Evolutionary conservation across 2,888 invertebrate species (phyloP).

Genomic region (Drosophila buzzatii): DNA sequence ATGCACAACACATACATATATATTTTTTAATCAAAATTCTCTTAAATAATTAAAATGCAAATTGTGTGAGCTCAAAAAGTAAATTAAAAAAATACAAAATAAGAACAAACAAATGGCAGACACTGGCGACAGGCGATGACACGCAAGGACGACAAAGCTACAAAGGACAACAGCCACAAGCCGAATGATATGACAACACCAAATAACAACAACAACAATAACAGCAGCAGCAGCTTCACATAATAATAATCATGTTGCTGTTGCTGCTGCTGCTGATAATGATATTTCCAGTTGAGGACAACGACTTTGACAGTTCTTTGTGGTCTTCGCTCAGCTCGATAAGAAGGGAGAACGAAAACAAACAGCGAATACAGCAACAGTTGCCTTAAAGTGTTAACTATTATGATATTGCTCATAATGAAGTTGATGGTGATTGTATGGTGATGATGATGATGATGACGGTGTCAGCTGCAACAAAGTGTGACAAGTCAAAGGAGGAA

Average conservation of each 20-base stretch:
- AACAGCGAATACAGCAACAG: constrained; percentile 18
- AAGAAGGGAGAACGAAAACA: constrained; percentile 15
- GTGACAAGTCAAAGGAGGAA: constrained; percentile 2
- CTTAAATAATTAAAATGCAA: constrained; percentile 84
- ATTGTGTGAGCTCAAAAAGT: constrained; percentile 77
- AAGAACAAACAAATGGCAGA: constrained; percentile 63
- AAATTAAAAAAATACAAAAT: constrained; percentile 49
- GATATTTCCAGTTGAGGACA: constrained; percentile 24
- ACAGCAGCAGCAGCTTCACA: constrained; percentile 14
- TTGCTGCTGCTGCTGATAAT: constrained; percentile 30
- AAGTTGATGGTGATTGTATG: constrained; percentile 38
- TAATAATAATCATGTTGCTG: constrained; percentile 31
- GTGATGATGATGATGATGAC: not conserved
- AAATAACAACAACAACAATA: constrained; percentile 24
- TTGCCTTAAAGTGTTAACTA: constrained; percentile 65
- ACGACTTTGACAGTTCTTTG: constrained; percentile 79
- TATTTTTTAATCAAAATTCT: constrained; percentile 84
- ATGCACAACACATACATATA: constrained; percentile 41
- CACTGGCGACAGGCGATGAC: constrained; percentile 47
- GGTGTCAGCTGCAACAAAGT: constrained; percentile 19
- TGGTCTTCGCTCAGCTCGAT: constrained; percentile 48
- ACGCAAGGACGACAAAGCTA: constrained; percentile 65
- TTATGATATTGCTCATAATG: constrained; percentile 32
- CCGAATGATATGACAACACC: constrained; percentile 64
- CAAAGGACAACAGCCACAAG: constrained; percentile 56